Evolutionary conservation across 30 jellyfish, hydroid and myxozoan genomes (phyloP).

Genomic region (Aurelia sp.): DNA sequence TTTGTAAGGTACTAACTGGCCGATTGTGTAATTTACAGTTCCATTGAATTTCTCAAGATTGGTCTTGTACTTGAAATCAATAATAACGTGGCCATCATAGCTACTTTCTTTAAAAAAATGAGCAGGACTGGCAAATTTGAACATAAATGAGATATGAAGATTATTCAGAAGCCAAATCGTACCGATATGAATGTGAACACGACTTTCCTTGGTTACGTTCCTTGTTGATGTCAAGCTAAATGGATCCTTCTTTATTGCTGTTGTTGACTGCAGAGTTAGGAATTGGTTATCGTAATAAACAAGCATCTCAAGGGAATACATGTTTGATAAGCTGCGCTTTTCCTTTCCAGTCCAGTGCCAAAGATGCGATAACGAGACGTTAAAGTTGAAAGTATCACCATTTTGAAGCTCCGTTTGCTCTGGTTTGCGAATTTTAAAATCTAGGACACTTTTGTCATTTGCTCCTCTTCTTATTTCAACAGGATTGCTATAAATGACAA

Average conservation of each 20-base stretch:
- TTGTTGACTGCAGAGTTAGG: slow-evolving; percentile 14
- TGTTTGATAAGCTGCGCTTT: slow-evolving; percentile 24
- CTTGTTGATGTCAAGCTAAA: not conserved
- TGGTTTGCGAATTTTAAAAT: not conserved
- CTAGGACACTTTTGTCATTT: too few species aligned
- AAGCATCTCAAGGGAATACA: slow-evolving; percentile 21
- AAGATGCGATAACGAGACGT: slow-evolving; percentile 30
- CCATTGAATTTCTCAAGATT: slow-evolving; percentile 19
- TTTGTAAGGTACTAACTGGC: not conserved
- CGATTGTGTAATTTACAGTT: not conserved
- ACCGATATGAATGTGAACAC: not conserved
- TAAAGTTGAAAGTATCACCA: slow-evolving; percentile 36
- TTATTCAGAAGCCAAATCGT: slow-evolving; percentile 1
- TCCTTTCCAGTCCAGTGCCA: not conserved
- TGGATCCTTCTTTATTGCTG: not conserved
- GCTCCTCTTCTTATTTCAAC: too few species aligned
- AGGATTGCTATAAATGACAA: too few species aligned
- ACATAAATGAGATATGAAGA: not conserved
- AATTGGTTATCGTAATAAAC: slow-evolving; percentile 40
- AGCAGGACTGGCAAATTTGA: slow-evolving; percentile 3
- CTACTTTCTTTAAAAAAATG: not conserved
- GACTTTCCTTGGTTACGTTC: not conserved
- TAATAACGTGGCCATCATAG: not conserved
- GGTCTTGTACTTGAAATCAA: slow-evolving; percentile 19
- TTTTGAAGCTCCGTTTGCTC: not conserved